phyloP scores from a whole-genome alignment of 1,140 invertebrate species.

The Campoletis sonorensis region DNA sequence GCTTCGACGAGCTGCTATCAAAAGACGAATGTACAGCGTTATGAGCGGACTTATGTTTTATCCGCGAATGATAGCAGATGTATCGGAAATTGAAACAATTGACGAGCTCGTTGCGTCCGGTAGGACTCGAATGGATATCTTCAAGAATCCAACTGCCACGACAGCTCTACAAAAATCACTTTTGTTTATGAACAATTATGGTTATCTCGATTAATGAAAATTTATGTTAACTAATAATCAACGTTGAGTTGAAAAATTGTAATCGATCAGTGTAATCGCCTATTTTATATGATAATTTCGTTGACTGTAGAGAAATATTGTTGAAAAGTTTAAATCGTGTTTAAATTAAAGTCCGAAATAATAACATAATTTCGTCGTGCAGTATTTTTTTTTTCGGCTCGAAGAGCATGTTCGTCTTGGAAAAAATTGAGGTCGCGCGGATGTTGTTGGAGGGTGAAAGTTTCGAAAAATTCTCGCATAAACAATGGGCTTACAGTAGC shows the following conservation, averaged over 20 bases:
- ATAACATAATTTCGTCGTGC: background rate
- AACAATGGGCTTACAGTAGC: slow-evolving; percentile 19
- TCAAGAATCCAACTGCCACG: slow-evolving; percentile 54
- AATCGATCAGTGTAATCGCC: no score
- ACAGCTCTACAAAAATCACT: slow-evolving; percentile 53
- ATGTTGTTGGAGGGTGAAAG: background rate
- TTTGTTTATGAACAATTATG: slow-evolving; percentile 52
- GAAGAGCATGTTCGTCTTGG: background rate
- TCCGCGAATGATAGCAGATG: slow-evolving; percentile 57
- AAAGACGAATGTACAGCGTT: slow-evolving; percentile 55
- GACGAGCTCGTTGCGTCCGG: slow-evolving; percentile 34
- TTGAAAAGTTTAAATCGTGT: no score
- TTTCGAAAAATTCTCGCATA: slow-evolving; percentile 30
- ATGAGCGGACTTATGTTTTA: slow-evolving; percentile 53
- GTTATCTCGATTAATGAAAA: slow-evolving; percentile 56
- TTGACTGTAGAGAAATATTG: no score
- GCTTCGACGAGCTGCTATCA: slow-evolving; percentile 53
- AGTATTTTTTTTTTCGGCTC: background rate
- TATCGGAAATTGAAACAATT: slow-evolving; percentile 52
- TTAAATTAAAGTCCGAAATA: background rate
- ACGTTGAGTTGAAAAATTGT: no score
- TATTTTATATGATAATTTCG: no score
- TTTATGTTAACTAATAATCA: no score
- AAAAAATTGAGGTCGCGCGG: slow-evolving; percentile 1
- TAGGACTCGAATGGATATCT: slow-evolving; percentile 54